These are phyloP conservation scores for Amblyjoppa proteus DNA, from an alignment of 2,888 invertebrate genomes.

Conservation along the genomic window DNA sequence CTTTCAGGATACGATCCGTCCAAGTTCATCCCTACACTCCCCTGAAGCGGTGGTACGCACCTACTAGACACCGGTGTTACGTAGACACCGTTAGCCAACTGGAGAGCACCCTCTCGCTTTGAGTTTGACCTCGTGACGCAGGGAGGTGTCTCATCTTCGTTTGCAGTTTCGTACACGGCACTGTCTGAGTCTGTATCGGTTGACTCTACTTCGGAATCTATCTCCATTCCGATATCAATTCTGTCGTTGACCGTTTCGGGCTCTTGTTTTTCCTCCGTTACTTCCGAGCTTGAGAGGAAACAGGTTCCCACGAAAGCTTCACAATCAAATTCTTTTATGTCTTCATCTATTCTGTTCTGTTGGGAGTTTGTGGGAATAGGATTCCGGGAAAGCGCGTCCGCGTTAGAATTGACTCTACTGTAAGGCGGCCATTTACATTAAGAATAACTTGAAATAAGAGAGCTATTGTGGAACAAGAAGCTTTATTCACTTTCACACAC, in stretches of 20 bases:
- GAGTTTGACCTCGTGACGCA: background rate
- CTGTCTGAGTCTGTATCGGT: constrained; percentile 29
- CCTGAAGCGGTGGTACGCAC: constrained; percentile 11
- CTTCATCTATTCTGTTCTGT: constrained; percentile 7
- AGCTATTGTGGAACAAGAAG: too few species aligned
- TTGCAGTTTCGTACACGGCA: constrained; percentile 48
- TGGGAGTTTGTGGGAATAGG: constrained; percentile 52
- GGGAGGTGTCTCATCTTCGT: constrained; percentile 44
- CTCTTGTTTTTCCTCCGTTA: background rate
- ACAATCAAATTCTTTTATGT: constrained; percentile 7
- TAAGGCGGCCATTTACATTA: too few species aligned
- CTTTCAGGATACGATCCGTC: background rate
- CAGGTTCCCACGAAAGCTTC: constrained; percentile 35
- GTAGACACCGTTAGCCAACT: background rate
- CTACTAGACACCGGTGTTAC: background rate
- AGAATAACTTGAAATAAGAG: too few species aligned
- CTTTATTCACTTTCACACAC: too few species aligned
- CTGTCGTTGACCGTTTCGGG: constrained; percentile 29
- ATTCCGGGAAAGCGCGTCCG: constrained; percentile 53
- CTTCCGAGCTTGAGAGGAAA: constrained; percentile 4
- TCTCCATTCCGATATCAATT: constrained; percentile 33
- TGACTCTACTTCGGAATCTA: constrained; percentile 1
- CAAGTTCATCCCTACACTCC: constrained; percentile 11
- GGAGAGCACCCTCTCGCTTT: background rate
- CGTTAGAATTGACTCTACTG: constrained; percentile 42